phyloP scores from a whole-genome alignment of 2,113 vertebrate genomes.

The Okapia johnstoni region DNA sequence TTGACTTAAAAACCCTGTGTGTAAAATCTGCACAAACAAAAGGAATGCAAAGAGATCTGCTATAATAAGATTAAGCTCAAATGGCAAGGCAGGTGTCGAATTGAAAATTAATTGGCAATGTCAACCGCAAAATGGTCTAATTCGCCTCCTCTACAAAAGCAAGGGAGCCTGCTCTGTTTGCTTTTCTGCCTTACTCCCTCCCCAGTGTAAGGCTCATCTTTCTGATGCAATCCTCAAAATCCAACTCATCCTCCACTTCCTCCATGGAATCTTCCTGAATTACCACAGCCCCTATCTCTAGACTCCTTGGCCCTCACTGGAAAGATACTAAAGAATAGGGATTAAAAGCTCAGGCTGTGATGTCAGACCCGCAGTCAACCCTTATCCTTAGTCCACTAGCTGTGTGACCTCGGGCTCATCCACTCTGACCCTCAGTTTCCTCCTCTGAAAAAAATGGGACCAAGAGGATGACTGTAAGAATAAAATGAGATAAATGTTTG shows the following conservation, averaged over 20 bases:
- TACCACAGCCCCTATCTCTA: neutral
- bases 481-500: neutral
- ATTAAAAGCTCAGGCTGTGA: neutral
- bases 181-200: neutral
- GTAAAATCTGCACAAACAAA: conserved; percentile 56
- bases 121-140: neutral
- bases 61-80: conserved; percentile 58
- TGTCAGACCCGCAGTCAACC: neutral
- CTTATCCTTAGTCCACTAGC: neutral
- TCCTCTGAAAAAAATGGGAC: neutral
- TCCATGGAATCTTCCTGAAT: neutral
- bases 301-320: neutral
- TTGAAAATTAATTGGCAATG: conserved; percentile 47
- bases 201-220: neutral
- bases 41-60: conserved; percentile 31
- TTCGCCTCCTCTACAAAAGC: conserved; percentile 1
- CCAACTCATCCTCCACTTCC: neutral
- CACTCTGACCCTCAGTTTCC: neutral
- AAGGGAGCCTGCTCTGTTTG: neutral
- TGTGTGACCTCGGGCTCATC: neutral
- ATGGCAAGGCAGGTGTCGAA: conserved; percentile 39
- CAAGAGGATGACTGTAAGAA: neutral
- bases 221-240: neutral
- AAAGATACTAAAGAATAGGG: neutral
- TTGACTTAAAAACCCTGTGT: conserved; percentile 52